A percentile compares a stretch with the other conserved stretches of the same genome.
phyloP scores from a whole-genome alignment of 2,797 vertebrate species.

The Notoglanidium macrostoma region DNA sequence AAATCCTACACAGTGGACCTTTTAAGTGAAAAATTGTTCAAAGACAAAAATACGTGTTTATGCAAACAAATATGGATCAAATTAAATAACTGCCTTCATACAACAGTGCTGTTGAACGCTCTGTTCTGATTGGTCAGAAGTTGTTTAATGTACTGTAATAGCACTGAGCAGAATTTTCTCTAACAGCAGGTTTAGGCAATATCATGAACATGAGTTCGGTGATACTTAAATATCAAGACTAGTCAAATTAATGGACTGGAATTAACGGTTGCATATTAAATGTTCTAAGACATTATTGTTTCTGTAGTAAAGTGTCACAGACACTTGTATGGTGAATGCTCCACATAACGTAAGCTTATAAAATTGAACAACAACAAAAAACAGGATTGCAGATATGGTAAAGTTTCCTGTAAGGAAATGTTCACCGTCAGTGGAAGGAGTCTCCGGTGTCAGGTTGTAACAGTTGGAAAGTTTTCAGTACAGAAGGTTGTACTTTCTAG shows the following conservation, averaged over 20 bases:
- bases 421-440: no score
- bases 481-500: no score
- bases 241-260: neutral
- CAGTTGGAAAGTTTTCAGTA: no score
- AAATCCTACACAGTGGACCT: no score
- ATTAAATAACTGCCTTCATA: neutral
- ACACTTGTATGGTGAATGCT: no score
- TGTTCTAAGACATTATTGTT: neutral
- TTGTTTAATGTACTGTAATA: neutral
- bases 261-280: neutral
- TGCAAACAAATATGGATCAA: neutral
- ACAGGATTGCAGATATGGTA: no score
- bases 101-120: neutral
- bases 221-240: neutral
- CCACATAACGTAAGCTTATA: no score
- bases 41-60: neutral
- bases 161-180: neutral
- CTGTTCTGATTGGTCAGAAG: neutral
- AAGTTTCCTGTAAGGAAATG: no score
- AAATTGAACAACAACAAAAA: no score
- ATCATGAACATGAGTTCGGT: neutral
- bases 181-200: neutral
- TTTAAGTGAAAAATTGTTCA: neutral
- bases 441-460: no score
- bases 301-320: neutral